A percentile compares a stretch with the other conserved stretches of the same genome.
phyloP scores from a whole-genome alignment of 2,113 vertebrate species.

The Otolemur garnettii region DNA sequence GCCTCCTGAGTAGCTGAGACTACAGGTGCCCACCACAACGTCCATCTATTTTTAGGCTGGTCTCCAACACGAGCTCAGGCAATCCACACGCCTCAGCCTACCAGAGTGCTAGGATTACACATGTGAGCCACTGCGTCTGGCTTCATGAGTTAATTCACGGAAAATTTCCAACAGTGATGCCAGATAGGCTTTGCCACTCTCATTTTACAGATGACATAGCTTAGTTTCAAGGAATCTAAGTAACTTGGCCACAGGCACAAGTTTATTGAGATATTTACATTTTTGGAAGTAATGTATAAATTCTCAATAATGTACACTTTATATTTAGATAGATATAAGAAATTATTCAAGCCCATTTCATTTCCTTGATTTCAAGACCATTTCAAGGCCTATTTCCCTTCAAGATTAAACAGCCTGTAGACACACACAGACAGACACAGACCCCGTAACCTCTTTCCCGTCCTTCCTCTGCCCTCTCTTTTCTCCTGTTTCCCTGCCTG shows the following conservation, averaged over 20 bases:
- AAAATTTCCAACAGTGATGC: constrained; percentile 19
- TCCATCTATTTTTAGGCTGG: no score
- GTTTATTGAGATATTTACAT: not conserved
- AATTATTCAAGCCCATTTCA: constrained; percentile 24
- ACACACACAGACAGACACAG: not conserved
- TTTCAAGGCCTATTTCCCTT: not conserved
- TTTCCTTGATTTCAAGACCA: constrained; percentile 45
- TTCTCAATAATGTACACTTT: constrained; percentile 10
- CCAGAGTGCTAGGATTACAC: no score
- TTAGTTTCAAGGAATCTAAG: not conserved
- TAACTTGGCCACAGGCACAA: not conserved
- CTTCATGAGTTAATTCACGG: not conserved
- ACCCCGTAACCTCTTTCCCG: not conserved
- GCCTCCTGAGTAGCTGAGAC: no score
- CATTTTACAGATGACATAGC: constrained; percentile 6
- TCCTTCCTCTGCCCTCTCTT: not conserved
- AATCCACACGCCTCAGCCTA: no score
- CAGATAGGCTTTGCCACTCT: not conserved
- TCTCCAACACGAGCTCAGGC: no score
- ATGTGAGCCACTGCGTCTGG: no score
- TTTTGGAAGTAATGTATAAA: constrained; percentile 17
- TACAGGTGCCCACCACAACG: no score
- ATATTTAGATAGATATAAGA: constrained; percentile 25
- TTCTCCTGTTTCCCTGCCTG: not conserved
- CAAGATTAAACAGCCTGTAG: not conserved